Evolutionary conservation across 1,140 invertebrate species (phyloP).

Genomic region (Vanessa tameamea): DNA sequence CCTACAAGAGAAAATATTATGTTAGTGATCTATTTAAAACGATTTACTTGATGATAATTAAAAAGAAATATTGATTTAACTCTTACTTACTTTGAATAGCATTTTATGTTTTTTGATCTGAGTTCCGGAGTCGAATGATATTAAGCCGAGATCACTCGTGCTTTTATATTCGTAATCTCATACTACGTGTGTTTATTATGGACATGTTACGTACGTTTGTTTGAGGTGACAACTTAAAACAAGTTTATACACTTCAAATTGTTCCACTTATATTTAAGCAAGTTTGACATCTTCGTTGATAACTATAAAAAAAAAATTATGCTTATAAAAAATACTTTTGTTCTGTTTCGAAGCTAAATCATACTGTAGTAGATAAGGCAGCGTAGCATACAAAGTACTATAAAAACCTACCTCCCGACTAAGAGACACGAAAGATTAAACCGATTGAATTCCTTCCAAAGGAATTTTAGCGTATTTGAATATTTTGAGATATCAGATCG

Average conservation of each 20-base stretch:
- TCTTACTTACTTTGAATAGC: constrained; percentile 12
- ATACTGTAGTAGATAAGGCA: too few relatives aligned
- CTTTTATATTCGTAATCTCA: constrained; percentile 6
- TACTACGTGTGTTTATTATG: neutral
- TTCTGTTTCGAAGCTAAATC: too few relatives aligned
- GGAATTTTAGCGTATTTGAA: too few relatives aligned
- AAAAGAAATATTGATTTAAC: neutral
- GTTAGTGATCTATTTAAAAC: too few relatives aligned
- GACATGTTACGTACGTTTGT: neutral
- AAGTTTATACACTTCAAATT: neutral
- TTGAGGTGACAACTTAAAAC: constrained; percentile 8
- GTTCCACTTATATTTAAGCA: neutral
- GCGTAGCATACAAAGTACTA: too few relatives aligned
- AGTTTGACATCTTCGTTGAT: neutral
- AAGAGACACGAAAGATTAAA: too few relatives aligned
- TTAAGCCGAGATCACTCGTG: neutral
- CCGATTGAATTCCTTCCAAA: too few relatives aligned
- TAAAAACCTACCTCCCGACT: too few relatives aligned
- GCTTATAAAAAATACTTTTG: too few relatives aligned
- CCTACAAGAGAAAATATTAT: neutral
- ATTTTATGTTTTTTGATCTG: neutral
- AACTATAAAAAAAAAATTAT: too few relatives aligned
- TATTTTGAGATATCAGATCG: too few relatives aligned
- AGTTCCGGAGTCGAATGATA: neutral
- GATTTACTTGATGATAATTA: neutral